Evolutionary conservation across 1,140 invertebrate species (phyloP).

Genomic region (Drosophila jambulina): DNA sequence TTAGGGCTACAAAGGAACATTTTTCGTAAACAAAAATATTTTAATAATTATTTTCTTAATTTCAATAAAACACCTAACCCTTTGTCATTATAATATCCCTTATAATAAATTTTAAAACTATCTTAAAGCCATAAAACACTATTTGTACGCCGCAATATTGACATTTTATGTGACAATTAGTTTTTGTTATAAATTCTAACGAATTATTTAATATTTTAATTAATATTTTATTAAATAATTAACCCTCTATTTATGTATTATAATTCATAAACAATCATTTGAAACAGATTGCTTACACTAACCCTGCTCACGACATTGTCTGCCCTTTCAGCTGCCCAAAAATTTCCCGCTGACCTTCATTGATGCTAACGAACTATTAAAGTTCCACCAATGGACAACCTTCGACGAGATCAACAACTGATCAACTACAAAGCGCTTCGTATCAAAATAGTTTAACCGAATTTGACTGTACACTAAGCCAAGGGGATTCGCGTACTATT

Average conservation of each 20-base stretch:
- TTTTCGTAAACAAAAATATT: no score
- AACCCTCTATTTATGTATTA: not conserved
- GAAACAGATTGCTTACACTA: not conserved
- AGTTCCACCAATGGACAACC: conserved; percentile 32
- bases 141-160: not conserved
- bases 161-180: not conserved
- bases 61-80: not conserved
- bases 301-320: conserved; percentile 21
- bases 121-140: not conserved
- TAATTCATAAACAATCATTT: not conserved
- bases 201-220: not conserved
- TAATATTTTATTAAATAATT: not conserved
- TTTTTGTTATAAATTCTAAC: not conserved
- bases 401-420: conserved; percentile 38
- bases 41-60: not conserved
- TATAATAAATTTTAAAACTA: not conserved
- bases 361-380: conserved; percentile 12
- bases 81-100: not conserved
- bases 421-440: conserved; percentile 54
- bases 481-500: conserved; percentile 50
- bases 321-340: conserved; percentile 3
- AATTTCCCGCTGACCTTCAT: conserved; percentile 18
- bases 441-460: conserved; percentile 47
- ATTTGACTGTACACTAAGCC: conserved; percentile 32
- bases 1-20: no score